phyloP scores from a whole-genome alignment of 2,113 vertebrate species.

The Chelonoidis abingdonii region DNA sequence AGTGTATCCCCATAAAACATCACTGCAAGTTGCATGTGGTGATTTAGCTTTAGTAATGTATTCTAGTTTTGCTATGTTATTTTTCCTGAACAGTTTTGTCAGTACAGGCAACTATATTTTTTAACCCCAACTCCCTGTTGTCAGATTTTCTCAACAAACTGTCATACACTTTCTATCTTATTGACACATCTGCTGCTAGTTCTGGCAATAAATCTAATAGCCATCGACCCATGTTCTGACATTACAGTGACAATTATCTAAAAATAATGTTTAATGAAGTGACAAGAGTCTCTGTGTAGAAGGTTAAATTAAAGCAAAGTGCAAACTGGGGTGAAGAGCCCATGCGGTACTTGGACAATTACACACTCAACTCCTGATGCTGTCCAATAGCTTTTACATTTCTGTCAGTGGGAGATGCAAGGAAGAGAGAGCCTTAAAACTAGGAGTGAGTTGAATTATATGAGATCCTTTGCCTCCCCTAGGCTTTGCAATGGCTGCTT shows the following conservation, averaged over 20 bases:
- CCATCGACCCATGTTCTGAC: constrained; percentile 46
- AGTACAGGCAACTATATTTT: not conserved
- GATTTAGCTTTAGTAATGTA: not conserved
- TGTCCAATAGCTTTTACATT: not conserved
- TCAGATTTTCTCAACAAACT: constrained; percentile 34
- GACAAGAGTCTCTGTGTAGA: not conserved
- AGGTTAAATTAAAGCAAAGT: not conserved
- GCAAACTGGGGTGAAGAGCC: not conserved
- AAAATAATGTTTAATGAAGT: constrained; percentile 57
- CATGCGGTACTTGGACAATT: not conserved
- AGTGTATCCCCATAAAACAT: not conserved
- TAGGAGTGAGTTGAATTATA: not conserved
- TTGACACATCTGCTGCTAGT: not conserved
- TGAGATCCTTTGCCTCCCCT: fast-evolving
- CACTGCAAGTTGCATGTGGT: not conserved
- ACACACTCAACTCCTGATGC: not conserved
- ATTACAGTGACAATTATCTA: constrained; percentile 23
- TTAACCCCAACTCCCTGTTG: not conserved
- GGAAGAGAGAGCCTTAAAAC: not conserved
- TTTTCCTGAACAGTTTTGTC: constrained; percentile 39
- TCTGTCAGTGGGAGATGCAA: not conserved
- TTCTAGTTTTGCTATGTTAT: not conserved
- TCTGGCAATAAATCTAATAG: constrained; percentile 60
- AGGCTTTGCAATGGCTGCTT: not conserved
- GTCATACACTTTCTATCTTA: constrained; percentile 33